A percentile compares a stretch with the other conserved stretches of the same genome.
Conservation (phyloP, 2,113 vertebrate species). For the Chaetodon trifascialis region DNA sequence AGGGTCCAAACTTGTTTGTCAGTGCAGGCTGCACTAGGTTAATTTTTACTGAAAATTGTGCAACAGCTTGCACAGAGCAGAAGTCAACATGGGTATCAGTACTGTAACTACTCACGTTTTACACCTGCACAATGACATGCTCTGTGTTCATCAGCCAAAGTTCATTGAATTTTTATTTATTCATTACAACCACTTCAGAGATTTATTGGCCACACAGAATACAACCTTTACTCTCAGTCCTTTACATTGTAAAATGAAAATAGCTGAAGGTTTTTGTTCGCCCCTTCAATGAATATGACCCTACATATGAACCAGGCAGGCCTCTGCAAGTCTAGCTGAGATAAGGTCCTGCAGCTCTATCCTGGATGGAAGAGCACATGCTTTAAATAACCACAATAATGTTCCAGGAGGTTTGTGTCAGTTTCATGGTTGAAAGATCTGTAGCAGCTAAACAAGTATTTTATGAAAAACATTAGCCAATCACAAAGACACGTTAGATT, state of each 20-base stretch:
- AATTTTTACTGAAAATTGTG: conserved; percentile 60
- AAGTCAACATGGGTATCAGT: conserved; percentile 5
- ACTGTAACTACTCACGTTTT: not conserved
- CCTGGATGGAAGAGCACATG: not conserved
- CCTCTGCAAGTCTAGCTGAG: not conserved
- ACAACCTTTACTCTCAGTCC: not conserved
- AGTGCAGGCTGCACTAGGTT: conserved; percentile 31
- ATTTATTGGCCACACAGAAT: not conserved
- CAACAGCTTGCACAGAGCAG: conserved; percentile 36
- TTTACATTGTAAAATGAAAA: not conserved
- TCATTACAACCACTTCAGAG: not conserved
- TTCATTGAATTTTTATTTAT: not conserved
- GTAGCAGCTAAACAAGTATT: not conserved
- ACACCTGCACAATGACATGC: not conserved
- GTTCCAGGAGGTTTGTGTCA: not conserved
- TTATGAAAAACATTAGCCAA: not conserved
- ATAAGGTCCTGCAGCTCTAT: conserved; percentile 7
- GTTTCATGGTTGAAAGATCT: not conserved
- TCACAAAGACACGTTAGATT: not conserved
- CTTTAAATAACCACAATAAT: not conserved
- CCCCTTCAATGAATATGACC: not conserved
- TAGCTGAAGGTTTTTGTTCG: not conserved
- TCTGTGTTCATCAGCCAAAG: not conserved
- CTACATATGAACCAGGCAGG: not conserved
- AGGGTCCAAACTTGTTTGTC: conserved; percentile 61